Conservation (phyloP, 2,113 vertebrate species). For the Psittacula cyanocephala region DNA sequence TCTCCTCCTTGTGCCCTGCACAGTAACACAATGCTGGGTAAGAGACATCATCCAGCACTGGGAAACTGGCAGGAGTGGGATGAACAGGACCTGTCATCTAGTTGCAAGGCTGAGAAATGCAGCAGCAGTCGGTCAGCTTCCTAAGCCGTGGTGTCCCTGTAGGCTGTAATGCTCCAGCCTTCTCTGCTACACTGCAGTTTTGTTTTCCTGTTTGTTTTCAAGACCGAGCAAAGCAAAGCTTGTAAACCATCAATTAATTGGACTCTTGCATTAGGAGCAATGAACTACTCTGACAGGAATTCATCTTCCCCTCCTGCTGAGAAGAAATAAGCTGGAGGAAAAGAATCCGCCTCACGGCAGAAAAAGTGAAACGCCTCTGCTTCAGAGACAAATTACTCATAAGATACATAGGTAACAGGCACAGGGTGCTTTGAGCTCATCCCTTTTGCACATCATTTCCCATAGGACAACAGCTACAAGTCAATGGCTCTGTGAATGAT, state of each 20-base stretch:
- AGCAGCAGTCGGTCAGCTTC: background rate
- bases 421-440: background rate
- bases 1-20: background rate
- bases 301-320: conserved; percentile 59
- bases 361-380: background rate
- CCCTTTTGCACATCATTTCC: conserved; percentile 5
- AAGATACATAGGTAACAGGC: background rate
- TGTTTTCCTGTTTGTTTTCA: background rate
- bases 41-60: rapidly evolving
- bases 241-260: conserved; percentile 50
- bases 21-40: rapidly evolving
- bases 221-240: background rate
- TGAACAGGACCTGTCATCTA: background rate
- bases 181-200: background rate
- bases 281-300: conserved; percentile 25
- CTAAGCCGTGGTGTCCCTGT: rapidly evolving
- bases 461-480: conserved; percentile 2
- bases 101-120: background rate
- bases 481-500: background rate
- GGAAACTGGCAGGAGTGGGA: background rate
- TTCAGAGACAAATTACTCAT: conserved; percentile 18
- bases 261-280: conserved; percentile 47
- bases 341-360: background rate
- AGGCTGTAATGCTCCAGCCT: background rate
- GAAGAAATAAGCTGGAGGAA: conserved; percentile 30